Evolutionary conservation across 1,140 invertebrate genomes (phyloP).

Genomic region (Oncopodura yosiiana): DNA sequence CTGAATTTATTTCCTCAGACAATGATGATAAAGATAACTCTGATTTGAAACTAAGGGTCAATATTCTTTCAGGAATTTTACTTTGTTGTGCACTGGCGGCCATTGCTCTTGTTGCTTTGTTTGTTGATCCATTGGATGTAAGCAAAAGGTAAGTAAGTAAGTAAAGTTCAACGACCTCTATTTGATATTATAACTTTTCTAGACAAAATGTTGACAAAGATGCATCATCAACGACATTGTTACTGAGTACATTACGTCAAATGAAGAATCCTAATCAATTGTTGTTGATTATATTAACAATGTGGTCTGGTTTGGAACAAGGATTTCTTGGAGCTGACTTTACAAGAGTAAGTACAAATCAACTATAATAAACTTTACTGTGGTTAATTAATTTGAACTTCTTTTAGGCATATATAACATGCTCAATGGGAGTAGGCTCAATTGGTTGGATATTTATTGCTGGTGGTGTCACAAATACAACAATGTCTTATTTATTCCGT

Average conservation of each 20-base stretch:
- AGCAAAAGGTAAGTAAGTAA: background rate
- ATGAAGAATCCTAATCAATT: slow-evolving; percentile 61
- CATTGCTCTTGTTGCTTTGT: slow-evolving; percentile 69
- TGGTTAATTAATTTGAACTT: too few relatives aligned
- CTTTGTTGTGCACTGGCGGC: slow-evolving; percentile 73
- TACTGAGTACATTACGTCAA: slow-evolving; percentile 81
- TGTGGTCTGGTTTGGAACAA: too few relatives aligned
- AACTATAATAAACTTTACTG: background rate
- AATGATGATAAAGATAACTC: slow-evolving; percentile 55
- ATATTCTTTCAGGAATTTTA: slow-evolving; percentile 83
- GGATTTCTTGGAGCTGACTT: too few relatives aligned
- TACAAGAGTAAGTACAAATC: background rate
- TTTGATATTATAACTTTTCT: slow-evolving; percentile 47
- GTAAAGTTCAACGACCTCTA: background rate
- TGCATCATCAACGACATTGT: slow-evolving; percentile 57
- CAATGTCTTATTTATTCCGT: slow-evolving; percentile 79
- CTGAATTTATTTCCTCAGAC: slow-evolving; percentile 43
- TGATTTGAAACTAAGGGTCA: slow-evolving; percentile 65
- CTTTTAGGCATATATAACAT: slow-evolving; percentile 53
- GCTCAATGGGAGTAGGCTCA: slow-evolving; percentile 75
- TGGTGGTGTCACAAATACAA: slow-evolving; percentile 74
- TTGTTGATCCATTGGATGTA: slow-evolving; percentile 69
- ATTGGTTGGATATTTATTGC: slow-evolving; percentile 94
- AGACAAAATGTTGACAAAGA: slow-evolving; percentile 66
- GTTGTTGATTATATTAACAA: too few relatives aligned